phyloP scores from a whole-genome alignment of 2,888 invertebrate genomes.

The Allolobophora icterica region DNA sequence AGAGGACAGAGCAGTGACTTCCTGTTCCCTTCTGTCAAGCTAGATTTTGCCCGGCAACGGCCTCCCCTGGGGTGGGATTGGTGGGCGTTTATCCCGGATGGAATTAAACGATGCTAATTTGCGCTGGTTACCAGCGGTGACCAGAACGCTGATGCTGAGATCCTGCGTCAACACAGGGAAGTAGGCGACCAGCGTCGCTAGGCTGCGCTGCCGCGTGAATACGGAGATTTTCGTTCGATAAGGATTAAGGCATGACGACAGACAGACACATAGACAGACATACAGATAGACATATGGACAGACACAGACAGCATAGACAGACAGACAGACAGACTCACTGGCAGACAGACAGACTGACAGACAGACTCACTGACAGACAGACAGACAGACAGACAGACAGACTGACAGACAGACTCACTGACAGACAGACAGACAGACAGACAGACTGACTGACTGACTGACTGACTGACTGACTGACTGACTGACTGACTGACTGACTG shows the following conservation, averaged over 20 bases:
- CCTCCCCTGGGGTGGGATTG: neutral
- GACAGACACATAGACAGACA: no score
- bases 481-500: neutral
- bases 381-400: no score
- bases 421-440: no score
- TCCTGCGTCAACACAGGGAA: neutral
- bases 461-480: neutral
- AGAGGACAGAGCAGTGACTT: neutral
- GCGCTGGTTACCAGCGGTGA: neutral
- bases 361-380: no score
- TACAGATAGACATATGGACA: no score
- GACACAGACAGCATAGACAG: no score
- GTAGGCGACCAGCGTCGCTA: neutral
- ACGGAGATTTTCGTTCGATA: neutral
- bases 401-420: no score
- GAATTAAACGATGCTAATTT: neutral
- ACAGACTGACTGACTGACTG: neutral
- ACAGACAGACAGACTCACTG: no score
- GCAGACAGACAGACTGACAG: no score
- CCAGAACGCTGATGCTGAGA: neutral
- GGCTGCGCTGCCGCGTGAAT: no score
- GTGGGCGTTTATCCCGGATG: constrained; percentile 14
- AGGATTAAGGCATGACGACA: no score
- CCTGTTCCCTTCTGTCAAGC: neutral
- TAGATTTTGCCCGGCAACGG: no score